These are phyloP conservation scores for Morelia viridis DNA, from an alignment of 2,797 vertebrate genomes.

Conservation along the genomic window DNA sequence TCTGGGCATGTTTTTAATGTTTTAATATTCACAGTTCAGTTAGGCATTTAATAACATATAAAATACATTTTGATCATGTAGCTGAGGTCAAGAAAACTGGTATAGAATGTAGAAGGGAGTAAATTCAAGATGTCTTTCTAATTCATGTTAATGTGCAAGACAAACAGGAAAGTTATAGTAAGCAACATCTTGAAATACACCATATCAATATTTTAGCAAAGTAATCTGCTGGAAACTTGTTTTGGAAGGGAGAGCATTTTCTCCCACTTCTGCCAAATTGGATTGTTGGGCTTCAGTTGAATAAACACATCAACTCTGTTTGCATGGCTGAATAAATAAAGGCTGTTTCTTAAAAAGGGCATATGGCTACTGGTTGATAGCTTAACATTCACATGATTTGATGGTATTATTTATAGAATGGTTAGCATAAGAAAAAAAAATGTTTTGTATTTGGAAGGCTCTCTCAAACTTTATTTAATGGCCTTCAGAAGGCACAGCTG, in stretches of 20 bases:
- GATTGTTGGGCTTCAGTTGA: constrained; percentile 27
- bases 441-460: neutral
- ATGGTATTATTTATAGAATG: constrained; percentile 29
- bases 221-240: neutral
- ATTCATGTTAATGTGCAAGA: neutral
- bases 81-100: neutral
- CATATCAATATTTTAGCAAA: neutral
- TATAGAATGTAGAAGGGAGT: neutral
- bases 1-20: neutral
- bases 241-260: neutral
- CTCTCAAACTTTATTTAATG: neutral
- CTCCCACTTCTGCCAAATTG: constrained; percentile 2
- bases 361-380: constrained; percentile 28
- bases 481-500: neutral
- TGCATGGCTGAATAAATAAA: constrained; percentile 11
- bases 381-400: constrained; percentile 20
- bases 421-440: constrained; percentile 33
- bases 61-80: neutral
- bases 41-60: neutral
- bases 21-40: neutral
- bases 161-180: neutral
- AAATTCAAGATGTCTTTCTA: neutral
- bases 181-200: neutral
- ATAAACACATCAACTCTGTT: constrained; percentile 21
- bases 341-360: constrained; percentile 35